Percentiles rank a stretch among this genome's conserved stretches.
Conservation (phyloP, 1,140 invertebrate genomes). For the Pseudomyrmex cubaensis region DNA sequence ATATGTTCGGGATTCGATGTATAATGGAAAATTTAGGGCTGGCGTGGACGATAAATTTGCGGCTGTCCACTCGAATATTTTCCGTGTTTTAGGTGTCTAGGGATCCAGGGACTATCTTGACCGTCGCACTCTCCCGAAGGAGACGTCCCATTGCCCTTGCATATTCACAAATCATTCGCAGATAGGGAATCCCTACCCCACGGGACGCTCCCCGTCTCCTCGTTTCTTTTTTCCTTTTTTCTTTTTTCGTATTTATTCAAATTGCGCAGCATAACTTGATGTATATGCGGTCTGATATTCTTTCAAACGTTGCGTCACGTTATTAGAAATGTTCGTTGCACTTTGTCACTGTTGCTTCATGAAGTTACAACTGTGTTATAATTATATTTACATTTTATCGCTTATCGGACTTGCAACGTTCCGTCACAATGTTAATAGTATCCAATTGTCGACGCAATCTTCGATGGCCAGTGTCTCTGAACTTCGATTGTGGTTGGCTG, state of each 20-base stretch:
- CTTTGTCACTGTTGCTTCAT: neutral
- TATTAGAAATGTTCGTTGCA: neutral
- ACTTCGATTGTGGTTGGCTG: conserved; percentile 70
- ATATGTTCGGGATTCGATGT: conserved; percentile 78
- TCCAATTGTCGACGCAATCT: conserved; percentile 73
- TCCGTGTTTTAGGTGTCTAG: conserved; percentile 83
- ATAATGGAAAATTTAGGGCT: conserved; percentile 85
- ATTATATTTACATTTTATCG: conserved; percentile 55
- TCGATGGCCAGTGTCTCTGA: conserved; percentile 73
- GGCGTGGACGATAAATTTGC: conserved; percentile 82
- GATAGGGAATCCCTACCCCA: conserved; percentile 72
- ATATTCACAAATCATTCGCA: conserved; percentile 85
- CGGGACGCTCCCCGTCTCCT: conserved; percentile 69
- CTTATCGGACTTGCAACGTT: conserved; percentile 64
- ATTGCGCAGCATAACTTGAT: conserved; percentile 17
- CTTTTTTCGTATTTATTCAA: conserved; percentile 73
- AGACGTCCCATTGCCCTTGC: conserved; percentile 83
- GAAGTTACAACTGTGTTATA: neutral
- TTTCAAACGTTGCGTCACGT: neutral
- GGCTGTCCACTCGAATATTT: conserved; percentile 85
- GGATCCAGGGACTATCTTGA: conserved; percentile 83
- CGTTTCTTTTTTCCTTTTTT: conserved; percentile 66
- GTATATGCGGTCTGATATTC: neutral
- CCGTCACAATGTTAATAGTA: conserved; percentile 69
- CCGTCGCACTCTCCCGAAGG: conserved; percentile 80